Base-by-base conservation (phyloP, 1,140 invertebrate genomes). In the Eupeodes corollae region DNA sequence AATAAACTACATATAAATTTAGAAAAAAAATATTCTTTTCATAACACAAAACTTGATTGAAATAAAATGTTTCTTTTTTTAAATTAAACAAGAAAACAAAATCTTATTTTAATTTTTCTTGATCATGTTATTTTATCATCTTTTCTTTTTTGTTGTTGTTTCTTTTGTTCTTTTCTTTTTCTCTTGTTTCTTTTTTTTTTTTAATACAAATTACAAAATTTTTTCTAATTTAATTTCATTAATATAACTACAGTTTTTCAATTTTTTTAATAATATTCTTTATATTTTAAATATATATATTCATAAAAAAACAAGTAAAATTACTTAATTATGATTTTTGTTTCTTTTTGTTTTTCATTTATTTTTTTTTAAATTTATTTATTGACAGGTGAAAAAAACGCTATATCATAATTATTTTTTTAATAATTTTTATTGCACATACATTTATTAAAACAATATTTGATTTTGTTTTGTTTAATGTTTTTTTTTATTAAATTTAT, bases 181-280 rank as follows among this genome's bases (percentile, higher is more conserved):
- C n/a, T n/a, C 41, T 57, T 59, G 52, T 54, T 57, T 59, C 49
- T 47, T 50, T 52, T 46, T 52, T 47, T 44, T 54, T 52, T 53
- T 47, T 21, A 55, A 59, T 59, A 56, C 56, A 58, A 50, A 42
- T 50, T 50, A 50, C 47, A 47, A 51, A 47, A 26, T 26, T 41
- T 41, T 41, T 41, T 38, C 18, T 38, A 39, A 12, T 47, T 41
- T 41, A 14, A 26, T 30, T 46, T 52, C 48, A 53, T 42, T 52
- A 52, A 52, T 53, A 55, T 54, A 57, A 50, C 52, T 51, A 34
- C 35, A 44, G 35, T 30, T 38, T 38, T 46, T 32, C 5, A 21
- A 37, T 38, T 12, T 14, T 46, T 44, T 15, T 16, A 34, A 40
- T 59, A 61, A 59, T 62, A 62, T 42, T 31, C 42, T 41, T 47